Base-by-base conservation (phyloP, 2,888 invertebrate species). In the Oligia fasciuncula region DNA sequence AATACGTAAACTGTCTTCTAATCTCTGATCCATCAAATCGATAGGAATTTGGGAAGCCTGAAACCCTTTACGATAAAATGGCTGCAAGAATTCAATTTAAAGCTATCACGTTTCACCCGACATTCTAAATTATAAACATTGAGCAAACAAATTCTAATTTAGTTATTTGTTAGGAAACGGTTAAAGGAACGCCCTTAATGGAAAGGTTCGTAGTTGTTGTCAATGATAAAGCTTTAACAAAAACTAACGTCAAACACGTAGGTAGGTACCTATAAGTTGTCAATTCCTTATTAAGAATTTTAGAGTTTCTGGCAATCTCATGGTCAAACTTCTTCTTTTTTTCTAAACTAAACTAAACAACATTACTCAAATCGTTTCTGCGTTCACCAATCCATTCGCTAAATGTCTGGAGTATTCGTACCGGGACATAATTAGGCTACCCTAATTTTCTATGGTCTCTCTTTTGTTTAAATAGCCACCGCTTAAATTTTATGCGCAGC, bases 1-100 rank as follows among this genome's bases (percentile, higher is more conserved):
- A 13, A 14, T 63, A 51, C 49, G 81, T 62, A 13, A 57, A 35
- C 6, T 17, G 4, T 29, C n/a, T 19, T 40, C 40, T 29, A 4
- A 54, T 71, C 11, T 49, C 14, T 46, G 14, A 60, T 73, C 73
- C n/a, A 49, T 67, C 40, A 43, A 74, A 80, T 57, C 8, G 43
- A 40, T 23, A 73, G 73, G 67, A 80, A 85, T 85, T 60, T 35
- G 11, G 13, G 23, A 63, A 54, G 40, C 40, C 57, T 29, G 9
- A 57, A 74, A 29, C 68, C 74, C 46, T 75, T 84, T 35, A 60
- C 80, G 35, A 85, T 76, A 63, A 68, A 80, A 85, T 67, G 11
- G 60, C 49, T 62, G 23, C 75, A 85, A 86, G 83, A 88, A 88
- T 85, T 88, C 73, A 77, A 86, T 85, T 88, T 85, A 86, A 77